These are phyloP conservation scores for Nyleta sp. DNA, from an alignment of 2,888 invertebrate species.

Conservation along the genomic window DNA sequence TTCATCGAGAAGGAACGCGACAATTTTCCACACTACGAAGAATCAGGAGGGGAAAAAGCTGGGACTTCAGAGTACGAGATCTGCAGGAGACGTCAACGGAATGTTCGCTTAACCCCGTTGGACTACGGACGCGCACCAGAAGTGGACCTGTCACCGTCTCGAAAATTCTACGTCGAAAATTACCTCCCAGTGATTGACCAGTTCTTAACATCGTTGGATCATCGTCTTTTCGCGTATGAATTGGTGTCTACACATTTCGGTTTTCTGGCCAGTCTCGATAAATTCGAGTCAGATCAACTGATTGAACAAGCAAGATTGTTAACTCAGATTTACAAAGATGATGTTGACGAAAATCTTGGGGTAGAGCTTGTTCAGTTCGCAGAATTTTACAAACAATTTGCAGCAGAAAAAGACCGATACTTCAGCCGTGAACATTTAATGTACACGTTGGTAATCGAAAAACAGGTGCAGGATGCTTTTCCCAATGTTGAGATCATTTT, in stretches of 20 bases:
- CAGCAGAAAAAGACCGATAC: conserved; percentile 12
- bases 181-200: conserved; percentile 51
- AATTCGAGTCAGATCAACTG: conserved; percentile 28
- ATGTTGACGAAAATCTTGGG: conserved; percentile 49
- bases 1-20: conserved; percentile 40
- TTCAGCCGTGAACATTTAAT: conserved; percentile 37
- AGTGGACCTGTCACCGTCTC: conserved; percentile 32
- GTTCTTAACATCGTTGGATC: conserved; percentile 33
- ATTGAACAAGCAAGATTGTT: conserved; percentile 18
- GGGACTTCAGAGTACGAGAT: conserved; percentile 42
- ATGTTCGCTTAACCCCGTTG: conserved; percentile 46
- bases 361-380: conserved; percentile 44
- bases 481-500: conserved; percentile 48
- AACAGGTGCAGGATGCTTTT: conserved; percentile 50
- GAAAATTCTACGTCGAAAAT: conserved; percentile 42
- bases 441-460: conserved; percentile 48
- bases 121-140: conserved; percentile 41
- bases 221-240: conserved; percentile 36
- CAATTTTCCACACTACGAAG: conserved; percentile 31
- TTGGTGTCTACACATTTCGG: conserved; percentile 22
- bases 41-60: conserved; percentile 26
- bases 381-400: conserved; percentile 43
- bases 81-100: conserved; percentile 45
- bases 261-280: conserved; percentile 17
- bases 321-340: conserved; percentile 38